Evolutionary conservation across 2,888 invertebrate species (phyloP), one percentile per base, ranked within the genome.

Genomic region (Hypena proboscidalis): DNA sequence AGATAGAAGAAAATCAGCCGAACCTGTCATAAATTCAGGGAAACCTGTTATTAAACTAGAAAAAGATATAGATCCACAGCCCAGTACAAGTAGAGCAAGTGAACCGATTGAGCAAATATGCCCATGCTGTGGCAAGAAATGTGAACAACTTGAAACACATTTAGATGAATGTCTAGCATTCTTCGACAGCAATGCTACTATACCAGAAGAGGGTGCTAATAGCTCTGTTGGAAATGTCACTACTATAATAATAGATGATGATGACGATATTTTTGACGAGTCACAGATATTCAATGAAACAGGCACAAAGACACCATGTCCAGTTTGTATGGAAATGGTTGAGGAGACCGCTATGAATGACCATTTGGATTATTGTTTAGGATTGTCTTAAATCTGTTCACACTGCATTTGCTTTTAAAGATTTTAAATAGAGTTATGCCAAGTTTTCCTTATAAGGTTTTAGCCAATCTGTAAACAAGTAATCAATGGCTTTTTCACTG

Each of bases 291-390:
- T 88, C 26, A 92, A 92, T 59, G 80, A 77, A 0, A 87, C 85
- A 0, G 90, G 86, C 2, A 86, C 86, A 0, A 91, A 87, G 61
- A 80, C 77, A 1, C 92, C 92, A 0, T 94, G 94, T 61, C 94
- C 94, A 0, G 91, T 93, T 66, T 94, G 94, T 62, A 84, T 92
- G 64, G 54, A 83, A 49, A 81, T 93, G 75, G 64, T 94, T 23
- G 80, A 88, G 55, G 83, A 89, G 58, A 61, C 51, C 14, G 77
- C 85, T 14, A 94, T 94, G 93, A 93, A 92, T 66, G 55, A 67
- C 1, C 94, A 94, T 82, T 89, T 94, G 36, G 92, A 94, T 75
- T 30, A 48, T 2, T 90, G 90, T 60, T 75, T 47, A 2, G 44
- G 44, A 15, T 27, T 14, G 26, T 22, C 15, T 17, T 25, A 23